A percentile compares a stretch with the other conserved stretches of the same genome.
Evolutionary conservation across 2,888 invertebrate species (phyloP).

Genomic region (Drosophila gaucha): DNA sequence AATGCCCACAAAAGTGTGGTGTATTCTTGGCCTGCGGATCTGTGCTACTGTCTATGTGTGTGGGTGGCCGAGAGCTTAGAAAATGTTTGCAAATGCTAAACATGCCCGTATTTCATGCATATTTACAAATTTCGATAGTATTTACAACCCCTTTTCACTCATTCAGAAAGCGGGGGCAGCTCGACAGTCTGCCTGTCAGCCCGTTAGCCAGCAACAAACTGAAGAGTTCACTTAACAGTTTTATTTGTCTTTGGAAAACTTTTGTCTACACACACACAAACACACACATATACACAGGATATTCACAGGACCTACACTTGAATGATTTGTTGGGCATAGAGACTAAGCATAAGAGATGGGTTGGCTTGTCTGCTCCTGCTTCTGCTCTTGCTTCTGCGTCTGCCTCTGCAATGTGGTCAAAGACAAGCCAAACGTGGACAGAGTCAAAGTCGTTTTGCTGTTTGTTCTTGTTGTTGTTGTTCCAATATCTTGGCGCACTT

Average conservation of each 20-base stretch:
- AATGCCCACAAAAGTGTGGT: conserved; percentile 3
- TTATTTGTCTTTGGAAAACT: conserved; percentile 79
- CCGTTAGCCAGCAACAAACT: conserved; percentile 56
- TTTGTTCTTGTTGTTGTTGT: conserved; percentile 11
- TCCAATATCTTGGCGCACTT: conserved; percentile 74
- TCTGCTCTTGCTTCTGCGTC: neutral
- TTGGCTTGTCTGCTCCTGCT: conserved; percentile 20
- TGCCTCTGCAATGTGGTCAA: conserved; percentile 66
- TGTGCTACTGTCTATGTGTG: neutral
- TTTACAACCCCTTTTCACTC: conserved; percentile 62
- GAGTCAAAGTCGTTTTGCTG: conserved; percentile 55
- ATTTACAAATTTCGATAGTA: conserved; percentile 77
- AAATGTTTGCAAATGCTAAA: conserved; percentile 77
- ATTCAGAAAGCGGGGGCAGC: neutral
- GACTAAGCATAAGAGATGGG: conserved; percentile 1
- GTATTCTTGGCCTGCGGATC: conserved; percentile 5
- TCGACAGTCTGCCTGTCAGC: conserved; percentile 20
- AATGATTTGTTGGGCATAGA: conserved; percentile 55
- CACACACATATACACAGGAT: conserved; percentile 24
- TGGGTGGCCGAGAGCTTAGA: conserved; percentile 21
- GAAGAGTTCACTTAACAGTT: conserved; percentile 79
- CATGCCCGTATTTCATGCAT: conserved; percentile 77
- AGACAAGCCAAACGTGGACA: conserved; percentile 59
- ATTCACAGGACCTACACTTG: conserved; percentile 51
- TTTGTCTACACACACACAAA: conserved; percentile 44